Conservation (phyloP, 2,888 invertebrate genomes). For the Aleiodes alternator region DNA sequence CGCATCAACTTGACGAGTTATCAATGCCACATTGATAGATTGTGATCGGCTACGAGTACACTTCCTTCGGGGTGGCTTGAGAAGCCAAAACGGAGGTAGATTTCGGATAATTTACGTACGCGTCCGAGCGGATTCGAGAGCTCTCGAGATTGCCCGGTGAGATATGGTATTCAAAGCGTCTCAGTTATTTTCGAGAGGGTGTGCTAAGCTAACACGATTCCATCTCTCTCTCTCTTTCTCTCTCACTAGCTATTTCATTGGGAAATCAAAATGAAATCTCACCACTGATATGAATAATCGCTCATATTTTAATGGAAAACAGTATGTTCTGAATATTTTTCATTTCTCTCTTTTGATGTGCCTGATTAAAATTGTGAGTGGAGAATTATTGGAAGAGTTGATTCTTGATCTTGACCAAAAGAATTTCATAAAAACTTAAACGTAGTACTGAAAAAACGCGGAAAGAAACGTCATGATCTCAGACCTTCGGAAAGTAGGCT, state of each 20-base stretch:
- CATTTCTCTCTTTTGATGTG: neutral
- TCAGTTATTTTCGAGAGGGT: conserved; percentile 68
- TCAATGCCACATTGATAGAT: conserved; percentile 59
- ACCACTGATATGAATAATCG: no score
- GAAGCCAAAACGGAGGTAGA: conserved; percentile 59
- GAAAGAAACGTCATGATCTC: no score
- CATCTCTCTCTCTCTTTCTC: neutral
- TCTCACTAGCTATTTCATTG: neutral
- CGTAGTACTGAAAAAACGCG: conserved; percentile 46
- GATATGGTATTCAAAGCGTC: conserved; percentile 74
- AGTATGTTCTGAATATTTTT: neutral
- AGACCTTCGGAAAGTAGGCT: no score
- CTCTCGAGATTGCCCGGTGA: conserved; percentile 68
- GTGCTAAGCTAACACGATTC: conserved; percentile 51
- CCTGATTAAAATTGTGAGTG: no score
- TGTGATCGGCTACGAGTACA: conserved; percentile 71
- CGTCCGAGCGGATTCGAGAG: conserved; percentile 73
- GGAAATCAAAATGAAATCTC: neutral
- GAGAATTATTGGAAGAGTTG: neutral
- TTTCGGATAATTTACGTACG: conserved; percentile 73
- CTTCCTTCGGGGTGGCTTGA: conserved; percentile 51
- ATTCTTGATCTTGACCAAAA: conserved; percentile 1
- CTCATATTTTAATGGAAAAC: neutral
- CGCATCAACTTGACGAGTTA: conserved; percentile 11
- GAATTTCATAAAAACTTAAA: conserved; percentile 44